A percentile compares a stretch with the other conserved stretches of the same genome.
phyloP scores from a whole-genome alignment of 2,113 vertebrate genomes.

The Hippocampus zosterae region DNA sequence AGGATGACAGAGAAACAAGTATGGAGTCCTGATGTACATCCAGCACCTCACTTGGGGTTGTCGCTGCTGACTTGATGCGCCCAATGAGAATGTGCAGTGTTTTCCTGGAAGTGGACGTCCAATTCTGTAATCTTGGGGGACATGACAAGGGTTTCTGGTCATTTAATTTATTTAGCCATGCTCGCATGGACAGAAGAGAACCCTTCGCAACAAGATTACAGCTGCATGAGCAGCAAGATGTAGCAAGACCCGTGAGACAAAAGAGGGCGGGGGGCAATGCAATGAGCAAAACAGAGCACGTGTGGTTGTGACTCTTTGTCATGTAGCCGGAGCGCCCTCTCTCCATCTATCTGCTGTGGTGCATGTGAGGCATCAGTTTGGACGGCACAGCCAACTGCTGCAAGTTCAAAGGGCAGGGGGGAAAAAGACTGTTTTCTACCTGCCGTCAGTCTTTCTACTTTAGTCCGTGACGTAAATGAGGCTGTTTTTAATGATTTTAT shows the following conservation, averaged over 20 bases:
- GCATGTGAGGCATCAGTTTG: slow-evolving; percentile 40
- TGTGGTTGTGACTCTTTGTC: slow-evolving; percentile 37
- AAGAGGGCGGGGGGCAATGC: slow-evolving; percentile 22
- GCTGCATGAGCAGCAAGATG: slow-evolving; percentile 47
- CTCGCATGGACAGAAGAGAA: slow-evolving; percentile 35
- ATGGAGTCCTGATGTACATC: not conserved
- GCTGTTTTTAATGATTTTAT: slow-evolving; percentile 55
- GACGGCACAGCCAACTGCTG: slow-evolving; percentile 33
- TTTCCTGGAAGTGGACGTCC: not conserved
- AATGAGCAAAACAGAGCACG: slow-evolving; percentile 48
- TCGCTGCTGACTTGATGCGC: slow-evolving; percentile 33
- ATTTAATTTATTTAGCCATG: slow-evolving; percentile 70
- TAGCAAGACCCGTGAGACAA: slow-evolving; percentile 51
- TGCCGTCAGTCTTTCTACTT: slow-evolving; percentile 46
- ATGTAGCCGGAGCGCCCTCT: slow-evolving; percentile 63
- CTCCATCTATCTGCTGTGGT: slow-evolving; percentile 30
- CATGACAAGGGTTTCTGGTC: not conserved
- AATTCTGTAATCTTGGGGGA: not conserved
- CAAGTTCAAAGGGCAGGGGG: slow-evolving; percentile 19
- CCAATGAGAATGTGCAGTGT: slow-evolving; percentile 15
- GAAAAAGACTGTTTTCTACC: slow-evolving; percentile 40
- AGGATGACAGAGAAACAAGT: not conserved
- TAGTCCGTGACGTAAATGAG: slow-evolving; percentile 63
- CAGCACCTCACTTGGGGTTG: slow-evolving; percentile 11
- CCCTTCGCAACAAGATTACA: slow-evolving; percentile 50